Evolutionary conservation across 2,797 vertebrate genomes (phyloP).

Genomic region (Myoxocephalus aenaeus): DNA sequence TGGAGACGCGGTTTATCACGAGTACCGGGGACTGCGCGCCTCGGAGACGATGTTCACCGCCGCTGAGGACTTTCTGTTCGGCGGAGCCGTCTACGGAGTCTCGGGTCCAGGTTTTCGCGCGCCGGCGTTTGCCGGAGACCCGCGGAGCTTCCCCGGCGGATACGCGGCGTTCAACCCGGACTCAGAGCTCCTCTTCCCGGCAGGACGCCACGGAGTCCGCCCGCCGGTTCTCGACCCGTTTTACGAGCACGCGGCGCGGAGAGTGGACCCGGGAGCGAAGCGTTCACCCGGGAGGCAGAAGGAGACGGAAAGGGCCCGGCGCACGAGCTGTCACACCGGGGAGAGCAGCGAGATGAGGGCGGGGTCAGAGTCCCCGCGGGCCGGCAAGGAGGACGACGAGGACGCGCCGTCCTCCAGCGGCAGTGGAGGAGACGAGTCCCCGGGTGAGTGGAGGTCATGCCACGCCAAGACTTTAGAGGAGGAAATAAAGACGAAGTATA

Average conservation of each 20-base stretch:
- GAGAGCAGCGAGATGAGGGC: constrained; percentile 46
- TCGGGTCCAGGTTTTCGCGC: not conserved
- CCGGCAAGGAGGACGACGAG: constrained; percentile 40
- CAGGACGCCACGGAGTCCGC: not conserved
- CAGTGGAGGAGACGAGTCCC: constrained; percentile 4
- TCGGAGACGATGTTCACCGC: not conserved
- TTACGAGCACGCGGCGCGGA: not conserved
- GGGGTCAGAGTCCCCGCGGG: constrained; percentile 27
- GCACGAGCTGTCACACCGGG: constrained; percentile 23
- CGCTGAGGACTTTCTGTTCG: constrained; percentile 11
- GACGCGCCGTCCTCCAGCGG: constrained; percentile 37
- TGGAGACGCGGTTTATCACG: constrained; percentile 1
- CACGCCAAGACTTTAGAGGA: no score
- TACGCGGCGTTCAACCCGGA: constrained; percentile 11
- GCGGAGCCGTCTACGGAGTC: not conserved
- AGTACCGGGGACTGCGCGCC: not conserved
- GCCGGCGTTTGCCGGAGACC: constrained; percentile 7
- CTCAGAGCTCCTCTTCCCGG: constrained; percentile 15
- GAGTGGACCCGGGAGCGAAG: not conserved
- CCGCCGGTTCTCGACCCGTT: constrained; percentile 37
- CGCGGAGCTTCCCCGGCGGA: constrained; percentile 20
- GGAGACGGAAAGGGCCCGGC: not conserved
- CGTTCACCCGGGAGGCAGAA: not conserved
- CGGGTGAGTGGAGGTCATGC: constrained; percentile 15
- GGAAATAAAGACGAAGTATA: not conserved